These are phyloP conservation scores for Corythaixoides concolor DNA, from an alignment of 2,113 vertebrate genomes.

Conservation along the genomic window DNA sequence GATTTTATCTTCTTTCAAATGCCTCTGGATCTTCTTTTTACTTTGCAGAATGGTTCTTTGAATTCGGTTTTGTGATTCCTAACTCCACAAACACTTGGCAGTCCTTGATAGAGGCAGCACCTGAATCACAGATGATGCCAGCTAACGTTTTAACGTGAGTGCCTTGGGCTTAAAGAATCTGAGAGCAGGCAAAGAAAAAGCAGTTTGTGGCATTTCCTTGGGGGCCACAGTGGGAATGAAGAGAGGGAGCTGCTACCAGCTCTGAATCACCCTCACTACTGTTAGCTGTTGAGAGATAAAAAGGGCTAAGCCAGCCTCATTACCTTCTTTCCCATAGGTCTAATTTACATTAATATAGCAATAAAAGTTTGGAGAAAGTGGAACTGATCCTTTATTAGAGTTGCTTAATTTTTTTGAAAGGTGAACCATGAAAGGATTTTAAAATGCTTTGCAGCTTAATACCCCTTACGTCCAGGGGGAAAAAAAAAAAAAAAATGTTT, in stretches of 20 bases:
- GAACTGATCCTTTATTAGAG: constrained; percentile 11
- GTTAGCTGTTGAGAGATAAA: constrained; percentile 10
- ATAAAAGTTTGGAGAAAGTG: constrained; percentile 23
- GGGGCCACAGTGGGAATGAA: neutral
- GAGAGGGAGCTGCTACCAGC: neutral
- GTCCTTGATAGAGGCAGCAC: constrained; percentile 98
- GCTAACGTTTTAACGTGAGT: constrained; percentile 98
- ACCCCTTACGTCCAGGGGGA: neutral
- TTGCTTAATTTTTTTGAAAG: constrained; percentile 28
- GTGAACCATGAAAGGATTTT: neutral
- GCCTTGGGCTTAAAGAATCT: neutral
- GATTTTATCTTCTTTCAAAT: constrained; percentile 15
- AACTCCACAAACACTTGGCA: constrained; percentile 99
- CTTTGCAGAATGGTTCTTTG: constrained; percentile 96
- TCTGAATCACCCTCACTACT: neutral
- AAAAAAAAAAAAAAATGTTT: neutral
- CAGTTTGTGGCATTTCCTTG: neutral
- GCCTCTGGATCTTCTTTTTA: constrained; percentile 17
- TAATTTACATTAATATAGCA: constrained; percentile 36
- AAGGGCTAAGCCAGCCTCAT: constrained; percentile 15
- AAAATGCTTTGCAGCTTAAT: neutral
- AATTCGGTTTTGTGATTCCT: constrained; percentile 98
- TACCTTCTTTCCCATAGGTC: constrained; percentile 24
- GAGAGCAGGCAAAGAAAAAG: neutral
- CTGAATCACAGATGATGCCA: constrained; percentile 99